Evolutionary conservation across 2,113 vertebrate species (phyloP).

Genomic region (Amazona guildingii): DNA sequence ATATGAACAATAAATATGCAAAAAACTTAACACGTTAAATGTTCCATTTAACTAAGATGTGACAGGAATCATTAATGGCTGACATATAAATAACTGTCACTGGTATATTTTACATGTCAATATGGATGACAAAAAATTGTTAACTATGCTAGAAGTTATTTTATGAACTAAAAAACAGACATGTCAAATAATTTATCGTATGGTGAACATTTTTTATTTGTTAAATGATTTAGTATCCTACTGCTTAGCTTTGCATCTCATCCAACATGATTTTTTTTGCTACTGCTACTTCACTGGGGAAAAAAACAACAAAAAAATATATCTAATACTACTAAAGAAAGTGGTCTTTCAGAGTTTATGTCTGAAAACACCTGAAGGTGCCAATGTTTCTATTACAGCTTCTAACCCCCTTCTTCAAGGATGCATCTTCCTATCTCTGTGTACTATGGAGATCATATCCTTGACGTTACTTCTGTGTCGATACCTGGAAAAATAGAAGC

Average conservation of each 20-base stretch:
- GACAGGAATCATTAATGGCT: not conserved
- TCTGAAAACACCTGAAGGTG: not conserved
- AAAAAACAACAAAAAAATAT: not conserved
- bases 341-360: not conserved
- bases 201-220: not conserved
- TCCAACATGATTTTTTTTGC: not conserved
- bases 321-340: not conserved
- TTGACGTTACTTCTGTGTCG: not conserved
- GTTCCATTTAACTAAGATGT: not conserved
- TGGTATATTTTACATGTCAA: not conserved
- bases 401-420: not conserved
- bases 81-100: not conserved
- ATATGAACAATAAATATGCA: not conserved
- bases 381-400: not conserved
- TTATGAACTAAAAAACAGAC: not conserved
- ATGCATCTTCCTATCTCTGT: not conserved
- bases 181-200: not conserved
- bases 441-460: not conserved
- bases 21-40: not conserved
- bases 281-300: not conserved
- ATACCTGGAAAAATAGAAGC: not conserved
- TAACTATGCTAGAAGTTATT: not conserved
- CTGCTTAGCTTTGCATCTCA: not conserved
- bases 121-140: not conserved
- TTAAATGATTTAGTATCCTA: not conserved